Conservation (phyloP, 2,888 invertebrate species). For the Tipula unca region DNA sequence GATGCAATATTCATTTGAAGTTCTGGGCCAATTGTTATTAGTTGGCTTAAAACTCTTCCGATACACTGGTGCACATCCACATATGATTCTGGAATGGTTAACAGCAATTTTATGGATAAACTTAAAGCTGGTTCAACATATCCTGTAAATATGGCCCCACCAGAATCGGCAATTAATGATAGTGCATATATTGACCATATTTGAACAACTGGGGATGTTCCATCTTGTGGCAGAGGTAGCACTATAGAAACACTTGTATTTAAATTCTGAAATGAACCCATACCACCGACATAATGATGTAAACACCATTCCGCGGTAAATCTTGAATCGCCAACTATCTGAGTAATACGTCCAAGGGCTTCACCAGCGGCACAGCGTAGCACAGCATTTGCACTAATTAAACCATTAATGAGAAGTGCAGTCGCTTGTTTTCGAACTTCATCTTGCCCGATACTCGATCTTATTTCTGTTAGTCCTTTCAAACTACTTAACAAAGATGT, state of each 20-base stretch:
- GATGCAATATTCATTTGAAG: conserved; percentile 73
- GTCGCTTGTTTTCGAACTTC: conserved; percentile 80
- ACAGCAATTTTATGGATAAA: conserved; percentile 77
- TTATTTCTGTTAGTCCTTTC: conserved; percentile 78
- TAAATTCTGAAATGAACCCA: conserved; percentile 91
- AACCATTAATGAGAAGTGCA: conserved; percentile 68
- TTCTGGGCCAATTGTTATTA: conserved; percentile 98
- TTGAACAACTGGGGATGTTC: conserved; percentile 90
- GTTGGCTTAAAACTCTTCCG: conserved; percentile 84
- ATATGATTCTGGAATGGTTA: conserved; percentile 82
- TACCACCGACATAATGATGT: conserved; percentile 90
- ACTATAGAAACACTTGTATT: conserved; percentile 92
- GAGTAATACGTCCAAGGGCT: conserved; percentile 86
- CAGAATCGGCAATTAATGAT: conserved; percentile 91
- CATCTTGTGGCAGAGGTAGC: conserved; percentile 88
- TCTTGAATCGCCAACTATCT: conserved; percentile 76
- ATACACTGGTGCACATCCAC: conserved; percentile 90
- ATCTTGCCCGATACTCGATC: conserved; percentile 77
- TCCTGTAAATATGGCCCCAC: conserved; percentile 97
- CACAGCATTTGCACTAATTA: conserved; percentile 65
- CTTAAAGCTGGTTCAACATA: conserved; percentile 93
- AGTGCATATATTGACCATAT: conserved; percentile 96
- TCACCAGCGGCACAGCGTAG: conserved; percentile 93
- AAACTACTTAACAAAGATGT: conserved; percentile 86
- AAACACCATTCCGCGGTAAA: conserved; percentile 88